These are phyloP conservation scores for Uropetala carovei DNA, from an alignment of 2,888 invertebrate genomes.

Conservation along the genomic window DNA sequence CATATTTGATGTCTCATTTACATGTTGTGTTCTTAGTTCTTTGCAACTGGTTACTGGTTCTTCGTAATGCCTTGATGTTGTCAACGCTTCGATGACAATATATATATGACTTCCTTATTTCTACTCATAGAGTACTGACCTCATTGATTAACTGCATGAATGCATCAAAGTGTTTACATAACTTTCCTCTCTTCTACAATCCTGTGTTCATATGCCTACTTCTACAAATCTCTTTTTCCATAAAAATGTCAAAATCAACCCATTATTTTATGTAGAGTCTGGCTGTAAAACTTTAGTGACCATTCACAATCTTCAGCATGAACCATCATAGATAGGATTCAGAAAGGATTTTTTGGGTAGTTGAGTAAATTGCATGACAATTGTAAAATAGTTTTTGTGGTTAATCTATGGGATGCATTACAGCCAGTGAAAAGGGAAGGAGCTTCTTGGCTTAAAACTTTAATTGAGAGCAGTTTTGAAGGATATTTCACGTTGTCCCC, in stretches of 20 bases:
- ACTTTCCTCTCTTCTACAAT: conserved; percentile 61
- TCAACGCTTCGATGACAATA: conserved; percentile 56
- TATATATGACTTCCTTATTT: conserved; percentile 33
- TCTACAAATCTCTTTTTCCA: conserved; percentile 31
- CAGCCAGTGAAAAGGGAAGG: conserved; percentile 38
- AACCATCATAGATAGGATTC: conserved; percentile 50
- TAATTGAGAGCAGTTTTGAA: conserved; percentile 56
- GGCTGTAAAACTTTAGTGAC: conserved; percentile 55
- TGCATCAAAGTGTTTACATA: conserved; percentile 55
- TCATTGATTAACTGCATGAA: conserved; percentile 57
- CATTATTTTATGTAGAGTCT: conserved; percentile 42
- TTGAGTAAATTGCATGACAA: conserved; percentile 41
- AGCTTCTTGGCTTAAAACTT: conserved; percentile 46
- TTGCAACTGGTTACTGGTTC: conserved; percentile 37
- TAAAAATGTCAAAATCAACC: conserved; percentile 41
- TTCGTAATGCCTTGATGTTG: conserved; percentile 62
- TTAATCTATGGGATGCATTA: conserved; percentile 13
- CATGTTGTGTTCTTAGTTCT: conserved; percentile 55
- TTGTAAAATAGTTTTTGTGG: conserved; percentile 49
- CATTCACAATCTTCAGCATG: conserved; percentile 54
- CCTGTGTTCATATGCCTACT: conserved; percentile 46
- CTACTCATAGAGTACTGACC: conserved; percentile 54
- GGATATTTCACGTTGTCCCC: conserved; percentile 47
- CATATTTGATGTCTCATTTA: conserved; percentile 60
- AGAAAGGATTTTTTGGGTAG: conserved; percentile 50